Conservation (phyloP, 2,888 invertebrate species). For the Sicus ferrugineus region DNA sequence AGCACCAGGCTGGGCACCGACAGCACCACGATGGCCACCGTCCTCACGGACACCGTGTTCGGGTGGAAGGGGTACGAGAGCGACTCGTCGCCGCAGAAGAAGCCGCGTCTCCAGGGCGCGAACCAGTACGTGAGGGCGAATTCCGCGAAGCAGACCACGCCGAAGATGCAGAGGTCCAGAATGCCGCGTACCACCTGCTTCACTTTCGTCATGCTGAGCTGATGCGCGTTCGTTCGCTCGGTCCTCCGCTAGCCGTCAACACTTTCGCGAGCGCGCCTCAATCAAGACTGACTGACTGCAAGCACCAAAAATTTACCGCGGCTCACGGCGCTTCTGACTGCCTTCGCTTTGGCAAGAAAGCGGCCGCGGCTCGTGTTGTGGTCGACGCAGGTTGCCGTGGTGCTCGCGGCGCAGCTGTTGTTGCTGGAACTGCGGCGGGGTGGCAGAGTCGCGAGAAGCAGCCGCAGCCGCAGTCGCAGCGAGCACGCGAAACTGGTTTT, state of each 20-base stretch:
- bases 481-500: slow-evolving; percentile 11
- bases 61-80: slow-evolving; percentile 49
- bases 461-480: not conserved
- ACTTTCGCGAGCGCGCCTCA: slow-evolving; percentile 9
- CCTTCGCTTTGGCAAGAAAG: not conserved
- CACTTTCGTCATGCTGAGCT: slow-evolving; percentile 52
- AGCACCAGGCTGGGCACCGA: slow-evolving; percentile 51
- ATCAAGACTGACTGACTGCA: slow-evolving; percentile 14
- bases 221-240: not conserved
- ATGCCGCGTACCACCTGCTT: slow-evolving; percentile 48
- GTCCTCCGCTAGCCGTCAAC: not conserved
- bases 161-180: slow-evolving; percentile 55
- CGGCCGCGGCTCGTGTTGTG: not conserved
- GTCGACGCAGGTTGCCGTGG: not conserved
- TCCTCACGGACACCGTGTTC: slow-evolving; percentile 43
- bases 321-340: not conserved
- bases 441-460: not conserved
- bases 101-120: slow-evolving; percentile 52
- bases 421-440: not conserved
- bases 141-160: slow-evolving; percentile 47
- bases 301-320: not conserved
- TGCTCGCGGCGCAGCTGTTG: slow-evolving; percentile 21
- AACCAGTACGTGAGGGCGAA: slow-evolving; percentile 49
- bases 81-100: slow-evolving; percentile 59
- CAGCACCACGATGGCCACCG: slow-evolving; percentile 45